Evolutionary conservation across 2,888 invertebrate species (phyloP).

Genomic region (Drosophila barbarae): DNA sequence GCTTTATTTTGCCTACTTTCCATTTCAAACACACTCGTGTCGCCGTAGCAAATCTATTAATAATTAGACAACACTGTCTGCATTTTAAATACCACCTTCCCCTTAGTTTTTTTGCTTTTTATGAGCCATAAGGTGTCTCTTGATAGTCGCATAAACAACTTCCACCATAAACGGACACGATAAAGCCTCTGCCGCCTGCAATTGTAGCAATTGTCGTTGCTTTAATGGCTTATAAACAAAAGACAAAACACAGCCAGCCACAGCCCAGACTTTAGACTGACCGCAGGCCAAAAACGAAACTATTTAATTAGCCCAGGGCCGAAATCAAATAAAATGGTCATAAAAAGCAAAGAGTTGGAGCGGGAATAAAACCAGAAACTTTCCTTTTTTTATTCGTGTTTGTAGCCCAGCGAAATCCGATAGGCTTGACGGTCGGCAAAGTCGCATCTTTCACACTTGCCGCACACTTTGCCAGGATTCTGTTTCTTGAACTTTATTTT

Average conservation of each 20-base stretch:
- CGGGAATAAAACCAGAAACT: constrained; percentile 37
- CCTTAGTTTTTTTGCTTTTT: constrained; percentile 15
- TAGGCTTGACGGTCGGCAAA: constrained; percentile 64
- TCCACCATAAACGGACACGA: constrained; percentile 34
- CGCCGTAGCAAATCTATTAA: constrained; percentile 56
- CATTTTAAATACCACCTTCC: constrained; percentile 54
- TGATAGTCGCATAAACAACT: constrained; percentile 66
- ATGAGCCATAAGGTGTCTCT: constrained; percentile 61
- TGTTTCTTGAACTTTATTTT: constrained; percentile 21
- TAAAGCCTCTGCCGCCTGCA: constrained; percentile 33
- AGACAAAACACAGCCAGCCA: constrained; percentile 23
- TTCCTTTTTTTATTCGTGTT: constrained; percentile 39
- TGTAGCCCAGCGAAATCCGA: constrained; percentile 55
- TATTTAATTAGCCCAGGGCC: constrained; percentile 64
- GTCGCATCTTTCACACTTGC: constrained; percentile 72
- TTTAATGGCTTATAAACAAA: constrained; percentile 62
- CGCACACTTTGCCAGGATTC: constrained; percentile 62
- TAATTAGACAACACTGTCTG: constrained; percentile 73
- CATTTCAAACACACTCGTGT: constrained; percentile 46
- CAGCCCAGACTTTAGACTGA: constrained; percentile 28
- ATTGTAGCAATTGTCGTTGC: constrained; percentile 63
- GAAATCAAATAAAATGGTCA: constrained; percentile 32
- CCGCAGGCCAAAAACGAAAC: constrained; percentile 65
- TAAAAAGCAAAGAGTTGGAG: constrained; percentile 25
- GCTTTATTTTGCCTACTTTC: constrained; percentile 43